Percentiles rank a stretch among this genome's conserved stretches.
Conservation (phyloP, 2,113 vertebrate species). For the Ahaetulla prasina region DNA sequence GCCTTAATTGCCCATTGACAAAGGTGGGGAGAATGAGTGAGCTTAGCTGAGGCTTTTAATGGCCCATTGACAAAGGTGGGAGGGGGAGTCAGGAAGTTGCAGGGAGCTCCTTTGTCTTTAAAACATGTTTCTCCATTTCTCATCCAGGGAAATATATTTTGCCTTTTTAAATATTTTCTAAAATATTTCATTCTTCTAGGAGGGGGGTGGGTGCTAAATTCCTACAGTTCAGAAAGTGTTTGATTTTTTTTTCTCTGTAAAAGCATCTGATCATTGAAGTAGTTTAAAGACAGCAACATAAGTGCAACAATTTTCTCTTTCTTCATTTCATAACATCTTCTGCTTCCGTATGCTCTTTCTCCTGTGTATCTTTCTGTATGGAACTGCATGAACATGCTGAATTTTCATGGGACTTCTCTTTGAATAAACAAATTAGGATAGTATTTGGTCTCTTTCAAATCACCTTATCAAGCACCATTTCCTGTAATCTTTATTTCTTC, state of each 20-base stretch:
- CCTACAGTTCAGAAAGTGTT: background rate
- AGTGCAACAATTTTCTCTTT: background rate
- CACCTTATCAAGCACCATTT: constrained; percentile 10
- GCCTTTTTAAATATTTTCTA: no score
- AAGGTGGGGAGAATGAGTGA: no score
- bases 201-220: no score
- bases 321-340: background rate
- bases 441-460: constrained; percentile 7
- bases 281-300: background rate
- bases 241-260: background rate
- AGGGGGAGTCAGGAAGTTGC: no score
- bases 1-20: no score
- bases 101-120: no score
- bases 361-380: background rate
- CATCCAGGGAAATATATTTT: no score
- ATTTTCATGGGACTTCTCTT: background rate
- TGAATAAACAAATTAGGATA: background rate
- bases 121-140: no score
- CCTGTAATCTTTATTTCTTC: background rate
- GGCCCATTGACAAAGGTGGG: no score
- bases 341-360: no score
- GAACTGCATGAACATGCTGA: background rate
- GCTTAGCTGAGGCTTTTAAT: no score
- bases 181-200: no score
- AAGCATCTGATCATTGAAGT: background rate